Conservation (phyloP, 2,113 vertebrate genomes). For the Alosa alosa region DNA sequence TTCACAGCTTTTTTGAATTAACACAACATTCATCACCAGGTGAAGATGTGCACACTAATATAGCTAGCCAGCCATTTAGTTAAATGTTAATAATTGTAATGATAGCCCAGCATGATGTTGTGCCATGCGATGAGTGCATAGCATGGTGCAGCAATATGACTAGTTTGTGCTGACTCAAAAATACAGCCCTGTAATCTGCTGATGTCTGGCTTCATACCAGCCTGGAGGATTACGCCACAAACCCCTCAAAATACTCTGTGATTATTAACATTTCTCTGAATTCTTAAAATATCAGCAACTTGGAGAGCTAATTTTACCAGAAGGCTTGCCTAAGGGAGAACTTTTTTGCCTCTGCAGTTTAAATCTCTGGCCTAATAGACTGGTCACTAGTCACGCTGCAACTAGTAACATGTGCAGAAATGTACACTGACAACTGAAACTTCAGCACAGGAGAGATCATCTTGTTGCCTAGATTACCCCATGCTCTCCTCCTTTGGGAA, state of each 20-base stretch:
- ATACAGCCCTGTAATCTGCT: neutral
- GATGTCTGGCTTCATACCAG: neutral
- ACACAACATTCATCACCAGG: too few relatives aligned
- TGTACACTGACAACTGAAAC: neutral
- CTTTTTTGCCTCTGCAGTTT: neutral
- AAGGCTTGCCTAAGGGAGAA: neutral
- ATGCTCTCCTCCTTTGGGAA: too few relatives aligned
- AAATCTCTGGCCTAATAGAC: neutral
- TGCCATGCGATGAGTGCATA: neutral
- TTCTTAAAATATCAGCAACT: constrained; percentile 2
- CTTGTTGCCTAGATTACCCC: neutral
- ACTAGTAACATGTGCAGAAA: neutral
- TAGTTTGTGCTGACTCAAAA: neutral
- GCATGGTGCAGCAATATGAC: neutral
- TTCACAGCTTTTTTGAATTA: too few relatives aligned
- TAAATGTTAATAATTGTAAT: neutral
- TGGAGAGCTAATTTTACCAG: neutral
- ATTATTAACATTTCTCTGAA: constrained; percentile 9
- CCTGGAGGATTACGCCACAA: neutral
- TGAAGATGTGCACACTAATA: too few relatives aligned
- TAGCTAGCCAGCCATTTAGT: neutral
- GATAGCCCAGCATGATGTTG: neutral
- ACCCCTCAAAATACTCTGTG: neutral
- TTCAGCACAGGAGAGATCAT: neutral
- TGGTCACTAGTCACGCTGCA: neutral